Evolutionary conservation across 2,797 vertebrate genomes (phyloP).

Genomic region (Sebastes vulpes): DNA sequence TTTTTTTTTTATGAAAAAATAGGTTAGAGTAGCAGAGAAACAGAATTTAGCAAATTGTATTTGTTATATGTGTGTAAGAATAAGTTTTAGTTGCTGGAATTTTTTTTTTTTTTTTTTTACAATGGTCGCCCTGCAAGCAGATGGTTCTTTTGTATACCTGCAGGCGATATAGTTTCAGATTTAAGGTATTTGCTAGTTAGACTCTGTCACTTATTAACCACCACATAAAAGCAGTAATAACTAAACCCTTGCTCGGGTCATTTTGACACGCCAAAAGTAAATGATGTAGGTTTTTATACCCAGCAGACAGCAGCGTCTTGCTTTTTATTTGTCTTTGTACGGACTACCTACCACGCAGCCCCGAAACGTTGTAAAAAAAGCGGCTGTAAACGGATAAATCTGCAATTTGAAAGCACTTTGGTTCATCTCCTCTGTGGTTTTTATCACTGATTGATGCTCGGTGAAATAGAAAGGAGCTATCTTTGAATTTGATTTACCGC

Average conservation of each 20-base stretch:
- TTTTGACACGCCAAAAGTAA: constrained; percentile 59
- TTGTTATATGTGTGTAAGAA: background rate
- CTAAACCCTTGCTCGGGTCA: background rate
- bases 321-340: constrained; percentile 57
- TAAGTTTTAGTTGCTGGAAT: constrained; percentile 8
- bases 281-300: constrained; percentile 22
- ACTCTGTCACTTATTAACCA: constrained; percentile 68
- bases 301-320: constrained; percentile 25
- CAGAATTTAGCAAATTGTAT: accelerated
- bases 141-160: constrained; percentile 79
- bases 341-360: constrained; percentile 40
- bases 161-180: constrained; percentile 51
- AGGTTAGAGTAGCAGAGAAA: no score
- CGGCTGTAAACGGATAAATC: constrained; percentile 47
- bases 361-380: constrained; percentile 34
- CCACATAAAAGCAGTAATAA: constrained; percentile 28
- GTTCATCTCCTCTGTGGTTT: background rate
- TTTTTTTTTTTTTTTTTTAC: constrained; percentile 14
- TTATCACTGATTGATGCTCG: background rate
- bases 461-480: background rate
- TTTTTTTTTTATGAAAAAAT: background rate
- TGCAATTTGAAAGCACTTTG: constrained; percentile 46
- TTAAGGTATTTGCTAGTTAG: constrained; percentile 31
- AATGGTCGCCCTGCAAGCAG: constrained; percentile 58
- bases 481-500: constrained; percentile 1